phyloP scores from a whole-genome alignment of 2,888 invertebrate species.

The Adelphocoris suturalis region DNA sequence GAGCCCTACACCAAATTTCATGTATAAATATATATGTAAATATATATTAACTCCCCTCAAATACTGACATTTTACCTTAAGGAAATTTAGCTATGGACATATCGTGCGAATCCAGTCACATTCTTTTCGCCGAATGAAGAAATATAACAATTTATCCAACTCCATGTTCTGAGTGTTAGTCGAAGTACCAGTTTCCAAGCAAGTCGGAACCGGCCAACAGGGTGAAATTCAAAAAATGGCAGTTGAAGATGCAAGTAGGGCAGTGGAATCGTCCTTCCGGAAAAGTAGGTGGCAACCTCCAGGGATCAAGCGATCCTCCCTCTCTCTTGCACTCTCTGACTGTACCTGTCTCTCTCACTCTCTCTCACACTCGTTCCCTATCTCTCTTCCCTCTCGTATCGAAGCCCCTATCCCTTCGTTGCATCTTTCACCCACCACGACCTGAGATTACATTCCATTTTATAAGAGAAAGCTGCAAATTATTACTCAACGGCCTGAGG shows the following conservation, averaged over 20 bases:
- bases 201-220: background rate
- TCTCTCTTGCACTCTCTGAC: constrained; percentile 1
- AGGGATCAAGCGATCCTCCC: background rate
- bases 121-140: background rate
- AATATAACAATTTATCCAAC: background rate
- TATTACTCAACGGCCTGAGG: background rate
- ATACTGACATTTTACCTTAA: too few species aligned
- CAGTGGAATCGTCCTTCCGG: constrained; percentile 24
- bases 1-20: too few species aligned
- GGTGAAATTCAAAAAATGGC: constrained; percentile 11
- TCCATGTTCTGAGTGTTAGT: background rate
- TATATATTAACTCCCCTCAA: too few species aligned
- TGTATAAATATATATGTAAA: too few species aligned
- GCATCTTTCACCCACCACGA: constrained; percentile 1
- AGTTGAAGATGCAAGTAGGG: constrained; percentile 19
- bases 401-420: background rate
- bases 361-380: constrained; percentile 1
- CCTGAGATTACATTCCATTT: background rate
- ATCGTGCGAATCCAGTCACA: background rate
- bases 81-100: too few species aligned
- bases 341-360: background rate
- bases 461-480: constrained; percentile 14
- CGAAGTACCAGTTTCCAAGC: too few species aligned
- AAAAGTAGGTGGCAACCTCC: constrained; percentile 29
- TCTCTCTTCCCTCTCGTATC: background rate